A percentile compares a stretch with the other conserved stretches of the same genome.
Conservation (phyloP, 2,888 invertebrate species). For the Ganaspis brasiliensis region DNA sequence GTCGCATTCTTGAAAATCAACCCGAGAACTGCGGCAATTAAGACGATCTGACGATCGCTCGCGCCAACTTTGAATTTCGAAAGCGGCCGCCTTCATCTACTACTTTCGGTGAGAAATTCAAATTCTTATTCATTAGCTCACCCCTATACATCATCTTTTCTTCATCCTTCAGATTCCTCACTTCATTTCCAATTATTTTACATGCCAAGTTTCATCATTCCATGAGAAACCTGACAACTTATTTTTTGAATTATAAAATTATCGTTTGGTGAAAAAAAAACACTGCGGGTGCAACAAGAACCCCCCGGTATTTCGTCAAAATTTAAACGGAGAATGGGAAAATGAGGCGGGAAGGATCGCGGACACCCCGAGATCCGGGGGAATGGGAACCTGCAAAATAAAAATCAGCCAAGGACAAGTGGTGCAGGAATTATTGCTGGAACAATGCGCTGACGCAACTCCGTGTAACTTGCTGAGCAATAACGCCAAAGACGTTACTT, state of each 20-base stretch:
- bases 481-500: constrained; percentile 53
- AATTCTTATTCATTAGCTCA: constrained; percentile 16
- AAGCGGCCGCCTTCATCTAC: constrained; percentile 30
- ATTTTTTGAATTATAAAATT: not conserved
- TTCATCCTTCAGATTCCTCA: constrained; percentile 11
- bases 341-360: constrained; percentile 36
- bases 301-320: too few relatives aligned
- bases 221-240: not conserved
- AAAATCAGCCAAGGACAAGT: constrained; percentile 65
- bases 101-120: constrained; percentile 23
- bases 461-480: constrained; percentile 59
- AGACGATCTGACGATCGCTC: constrained; percentile 39
- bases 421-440: constrained; percentile 61
- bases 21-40: constrained; percentile 34
- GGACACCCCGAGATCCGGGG: constrained; percentile 8
- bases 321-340: constrained; percentile 27
- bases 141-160: not conserved
- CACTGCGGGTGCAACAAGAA: too few relatives aligned
- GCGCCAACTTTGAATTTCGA: constrained; percentile 43
- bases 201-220: not conserved
- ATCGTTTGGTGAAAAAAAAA: too few relatives aligned
- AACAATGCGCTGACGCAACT: constrained; percentile 71
- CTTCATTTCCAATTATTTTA: not conserved
- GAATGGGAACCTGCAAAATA: not conserved
- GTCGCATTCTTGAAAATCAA: constrained; percentile 63